phyloP scores from a whole-genome alignment of 2,797 vertebrate species.

The Characodon lateralis region DNA sequence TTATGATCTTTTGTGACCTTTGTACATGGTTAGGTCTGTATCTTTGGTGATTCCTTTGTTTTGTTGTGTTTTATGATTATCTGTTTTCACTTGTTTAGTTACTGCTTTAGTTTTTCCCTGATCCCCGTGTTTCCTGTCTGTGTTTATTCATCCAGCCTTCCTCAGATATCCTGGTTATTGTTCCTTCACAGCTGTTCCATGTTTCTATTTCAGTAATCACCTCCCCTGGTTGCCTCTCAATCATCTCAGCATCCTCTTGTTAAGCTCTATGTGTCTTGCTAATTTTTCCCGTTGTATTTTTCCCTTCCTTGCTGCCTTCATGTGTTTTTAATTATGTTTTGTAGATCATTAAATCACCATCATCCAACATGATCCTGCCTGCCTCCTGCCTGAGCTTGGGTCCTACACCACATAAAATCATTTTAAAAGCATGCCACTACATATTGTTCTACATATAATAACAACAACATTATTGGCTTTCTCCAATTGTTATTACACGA shows the following conservation, averaged over 20 bases:
- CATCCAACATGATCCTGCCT: too few species aligned
- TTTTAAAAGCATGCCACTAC: too few species aligned
- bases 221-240: background rate
- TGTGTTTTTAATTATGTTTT: background rate
- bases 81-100: background rate
- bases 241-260: background rate
- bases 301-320: background rate
- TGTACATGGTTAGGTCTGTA: too few species aligned
- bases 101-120: background rate
- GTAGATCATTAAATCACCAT: too few species aligned
- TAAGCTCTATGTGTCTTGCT: too few species aligned
- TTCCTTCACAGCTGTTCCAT: background rate
- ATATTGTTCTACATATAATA: background rate
- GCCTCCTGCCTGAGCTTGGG: too few species aligned
- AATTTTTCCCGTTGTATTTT: background rate
- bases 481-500: background rate
- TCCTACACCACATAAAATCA: too few species aligned
- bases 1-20: too few species aligned
- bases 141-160: background rate
- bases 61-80: background rate
- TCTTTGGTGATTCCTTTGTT: too few species aligned
- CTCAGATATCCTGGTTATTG: background rate
- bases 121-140: background rate
- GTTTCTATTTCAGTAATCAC: background rate
- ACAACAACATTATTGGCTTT: background rate